Base-by-base conservation (phyloP, 2,797 vertebrate species). In the Fratercula arctica region DNA sequence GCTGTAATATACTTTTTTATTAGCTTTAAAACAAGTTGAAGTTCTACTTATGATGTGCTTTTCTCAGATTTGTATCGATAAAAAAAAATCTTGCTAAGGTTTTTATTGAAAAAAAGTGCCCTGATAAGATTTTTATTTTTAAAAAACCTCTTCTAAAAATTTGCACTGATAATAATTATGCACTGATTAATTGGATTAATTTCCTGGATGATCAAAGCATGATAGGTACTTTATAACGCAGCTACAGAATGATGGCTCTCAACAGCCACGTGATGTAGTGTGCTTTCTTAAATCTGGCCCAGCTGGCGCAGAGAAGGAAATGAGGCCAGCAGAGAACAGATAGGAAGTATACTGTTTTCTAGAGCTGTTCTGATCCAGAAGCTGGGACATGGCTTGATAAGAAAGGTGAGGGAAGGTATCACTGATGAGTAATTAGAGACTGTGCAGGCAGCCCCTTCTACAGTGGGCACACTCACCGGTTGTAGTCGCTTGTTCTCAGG, bases 181-280 rank as follows among this genome's bases (percentile, higher is more conserved):
- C 54, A 63, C 70, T 85, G 67, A 94, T 92, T 95, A 90, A 86
- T 84, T 84, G 26, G 37, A 68, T 90, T 95, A 73, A 92, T 94
- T 96, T 95, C 74, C 92, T 96, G 83, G 16, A 57, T 81, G 66
- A 96, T 94, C 76, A 93, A 97, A 93, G 23, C 24, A 43, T 75
- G 64, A 81, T 90, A 84, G 88, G 80, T 88, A 76, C 80, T 94
- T 94, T 83, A 77, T 75, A 92, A 92, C 2, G 33, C n/a, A 75
- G n/a, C 41, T 91, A 66, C 13, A 69, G n/a, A 89, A 85, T 54
- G 74, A 89, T 59, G 63, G 13, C 74, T 93, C 67, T 91, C 81
- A 85, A 69, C 26, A 94, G 28, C 17, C 24, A 90, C 37, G 53
- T 31, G 37, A 84, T 48, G 16, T 33, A 39, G 19, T 7, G 53